Evolutionary conservation across 1,140 invertebrate species (phyloP).

Genomic region (Artemia franciscana): DNA sequence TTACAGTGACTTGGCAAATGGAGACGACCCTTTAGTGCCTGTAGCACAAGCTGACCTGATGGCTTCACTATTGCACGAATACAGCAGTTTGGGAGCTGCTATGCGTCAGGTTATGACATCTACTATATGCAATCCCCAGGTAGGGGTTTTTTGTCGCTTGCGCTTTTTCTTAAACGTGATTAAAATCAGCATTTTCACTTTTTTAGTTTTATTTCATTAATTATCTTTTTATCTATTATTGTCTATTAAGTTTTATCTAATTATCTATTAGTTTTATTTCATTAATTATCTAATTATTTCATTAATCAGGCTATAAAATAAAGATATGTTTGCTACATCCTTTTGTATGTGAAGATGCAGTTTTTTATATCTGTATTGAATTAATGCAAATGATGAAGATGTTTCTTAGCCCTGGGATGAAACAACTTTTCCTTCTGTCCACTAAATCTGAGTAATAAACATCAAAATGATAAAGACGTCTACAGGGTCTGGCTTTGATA

Average conservation of each 20-base stretch:
- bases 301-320: no score
- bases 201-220: background rate
- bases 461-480: no score
- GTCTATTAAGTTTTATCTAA: background rate
- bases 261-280: background rate
- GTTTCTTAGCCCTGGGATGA: no score
- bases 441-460: no score
- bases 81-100: conserved; percentile 80
- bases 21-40: conserved; percentile 22
- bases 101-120: conserved; percentile 79
- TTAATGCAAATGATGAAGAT: no score
- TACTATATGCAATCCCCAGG: conserved; percentile 61
- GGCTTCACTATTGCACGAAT: conserved; percentile 65
- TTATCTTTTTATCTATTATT: background rate
- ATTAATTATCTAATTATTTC: background rate
- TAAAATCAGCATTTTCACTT: background rate
- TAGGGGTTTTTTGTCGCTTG: conserved; percentile 15
- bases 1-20: conserved; percentile 6
- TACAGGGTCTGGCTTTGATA: no score
- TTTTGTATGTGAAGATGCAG: no score
- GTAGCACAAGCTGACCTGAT: conserved; percentile 60
- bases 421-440: no score
- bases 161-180: background rate
- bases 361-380: no score
- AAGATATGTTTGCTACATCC: no score